Conservation (phyloP, 2,888 invertebrate species). For the Epistrophe grossulariae region DNA sequence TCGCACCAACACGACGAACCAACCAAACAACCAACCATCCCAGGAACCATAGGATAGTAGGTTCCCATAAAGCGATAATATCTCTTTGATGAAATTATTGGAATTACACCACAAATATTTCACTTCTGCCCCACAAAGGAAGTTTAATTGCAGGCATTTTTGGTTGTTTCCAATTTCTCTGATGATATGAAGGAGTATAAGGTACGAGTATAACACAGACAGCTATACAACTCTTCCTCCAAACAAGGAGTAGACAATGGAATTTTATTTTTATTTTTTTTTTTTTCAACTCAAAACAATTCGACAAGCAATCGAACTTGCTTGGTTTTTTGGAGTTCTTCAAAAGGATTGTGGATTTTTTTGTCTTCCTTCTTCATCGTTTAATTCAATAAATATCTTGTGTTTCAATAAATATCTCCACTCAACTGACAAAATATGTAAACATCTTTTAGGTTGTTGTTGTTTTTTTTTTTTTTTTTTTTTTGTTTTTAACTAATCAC, state of each 20-base stretch:
- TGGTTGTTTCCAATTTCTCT: constrained; percentile 37
- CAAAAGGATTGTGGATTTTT: constrained; percentile 35
- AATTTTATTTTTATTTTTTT: constrained; percentile 30
- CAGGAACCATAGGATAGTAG: constrained; percentile 31
- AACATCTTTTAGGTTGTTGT: constrained; percentile 18
- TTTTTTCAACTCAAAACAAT: constrained; percentile 50
- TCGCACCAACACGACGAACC: constrained; percentile 9
- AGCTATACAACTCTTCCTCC: not conserved
- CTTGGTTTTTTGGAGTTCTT: constrained; percentile 30
- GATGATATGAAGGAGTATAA: not conserved
- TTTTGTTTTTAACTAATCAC: constrained; percentile 31
- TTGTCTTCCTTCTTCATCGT: constrained; percentile 21
- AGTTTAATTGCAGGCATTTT: constrained; percentile 72
- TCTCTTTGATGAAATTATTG: constrained; percentile 75
- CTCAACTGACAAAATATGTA: constrained; percentile 43
- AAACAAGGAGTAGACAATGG: constrained; percentile 46
- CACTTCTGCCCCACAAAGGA: constrained; percentile 70
- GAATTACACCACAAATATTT: constrained; percentile 75
- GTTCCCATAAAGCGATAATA: constrained; percentile 70
- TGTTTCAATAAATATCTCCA: constrained; percentile 52
- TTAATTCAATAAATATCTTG: constrained; percentile 59
- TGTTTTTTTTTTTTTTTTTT: not conserved
- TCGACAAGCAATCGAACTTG: constrained; percentile 50
- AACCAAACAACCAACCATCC: not conserved
- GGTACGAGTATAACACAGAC: too few relatives aligned